A percentile compares a stretch with the other conserved stretches of the same genome.
Conservation (phyloP, 2,888 invertebrate genomes). For the Ischnus inquisitorius region DNA sequence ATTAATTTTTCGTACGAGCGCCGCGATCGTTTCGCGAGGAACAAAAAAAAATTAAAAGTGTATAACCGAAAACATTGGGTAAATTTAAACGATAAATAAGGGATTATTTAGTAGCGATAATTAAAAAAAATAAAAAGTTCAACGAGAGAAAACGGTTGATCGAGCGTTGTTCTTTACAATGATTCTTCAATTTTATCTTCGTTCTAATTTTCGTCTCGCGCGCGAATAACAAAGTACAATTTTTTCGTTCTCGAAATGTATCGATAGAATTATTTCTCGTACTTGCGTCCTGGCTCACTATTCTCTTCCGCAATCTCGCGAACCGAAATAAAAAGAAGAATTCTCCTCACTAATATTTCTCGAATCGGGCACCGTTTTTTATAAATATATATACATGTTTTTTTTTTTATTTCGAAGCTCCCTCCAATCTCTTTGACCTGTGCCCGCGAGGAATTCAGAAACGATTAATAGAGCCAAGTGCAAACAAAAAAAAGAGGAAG, state of each 20-base stretch:
- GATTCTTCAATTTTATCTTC: constrained; percentile 36
- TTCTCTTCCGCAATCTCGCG: background rate
- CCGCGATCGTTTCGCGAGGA: constrained; percentile 6
- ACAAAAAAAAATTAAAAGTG: background rate
- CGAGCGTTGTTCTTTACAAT: constrained; percentile 42
- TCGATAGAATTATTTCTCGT: background rate
- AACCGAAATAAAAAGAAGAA: background rate
- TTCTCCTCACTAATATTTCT: background rate
- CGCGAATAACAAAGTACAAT: constrained; percentile 26
- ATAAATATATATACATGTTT: no score
- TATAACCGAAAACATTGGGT: constrained; percentile 6
- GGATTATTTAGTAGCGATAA: constrained; percentile 50
- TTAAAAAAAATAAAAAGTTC: constrained; percentile 27
- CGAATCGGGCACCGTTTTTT: constrained; percentile 12
- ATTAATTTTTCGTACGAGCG: background rate
- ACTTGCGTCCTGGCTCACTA: background rate
- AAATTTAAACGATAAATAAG: constrained; percentile 50
- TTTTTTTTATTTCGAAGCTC: background rate
- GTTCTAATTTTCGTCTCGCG: constrained; percentile 27
- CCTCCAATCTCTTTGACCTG: constrained; percentile 3
- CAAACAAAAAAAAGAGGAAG: constrained; percentile 8
- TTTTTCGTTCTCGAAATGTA: constrained; percentile 15
- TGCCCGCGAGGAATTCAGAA: constrained; percentile 23
- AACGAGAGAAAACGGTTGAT: constrained; percentile 35
- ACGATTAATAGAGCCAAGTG: constrained; percentile 11